Conservation (phyloP, 2,797 vertebrate genomes). For the Muraenolepis orangiensis region DNA sequence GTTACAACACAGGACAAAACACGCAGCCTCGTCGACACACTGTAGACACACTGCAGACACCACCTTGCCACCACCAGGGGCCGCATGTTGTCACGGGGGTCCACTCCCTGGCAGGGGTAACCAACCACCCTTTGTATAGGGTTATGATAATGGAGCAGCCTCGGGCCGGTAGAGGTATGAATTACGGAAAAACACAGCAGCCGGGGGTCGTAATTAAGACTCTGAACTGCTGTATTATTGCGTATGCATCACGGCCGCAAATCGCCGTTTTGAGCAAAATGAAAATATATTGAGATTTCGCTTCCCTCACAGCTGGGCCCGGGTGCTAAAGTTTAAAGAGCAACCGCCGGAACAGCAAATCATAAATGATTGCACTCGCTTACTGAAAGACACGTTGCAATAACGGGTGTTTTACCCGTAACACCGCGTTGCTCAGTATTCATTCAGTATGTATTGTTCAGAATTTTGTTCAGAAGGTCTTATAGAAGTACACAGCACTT, state of each 20-base stretch:
- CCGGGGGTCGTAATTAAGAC: slow-evolving; percentile 7
- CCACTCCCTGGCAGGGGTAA: background rate
- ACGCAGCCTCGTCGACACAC: background rate
- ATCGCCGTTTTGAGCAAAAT: background rate
- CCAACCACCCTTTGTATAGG: background rate
- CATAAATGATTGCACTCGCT: background rate
- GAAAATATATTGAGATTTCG: background rate
- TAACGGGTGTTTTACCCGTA: background rate
- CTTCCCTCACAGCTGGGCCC: background rate
- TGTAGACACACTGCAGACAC: background rate
- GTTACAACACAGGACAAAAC: background rate
- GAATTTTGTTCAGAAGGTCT: background rate
- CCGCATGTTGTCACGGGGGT: slow-evolving; percentile 9
- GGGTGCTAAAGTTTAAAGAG: background rate
- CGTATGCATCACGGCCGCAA: slow-evolving; percentile 6
- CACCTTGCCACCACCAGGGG: background rate
- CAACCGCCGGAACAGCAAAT: background rate
- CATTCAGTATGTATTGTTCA: no score
- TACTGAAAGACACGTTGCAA: background rate
- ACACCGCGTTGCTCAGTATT: no score
- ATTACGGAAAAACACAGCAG: slow-evolving; percentile 7
- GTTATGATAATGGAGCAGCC: background rate
- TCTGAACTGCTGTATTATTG: slow-evolving; percentile 4
- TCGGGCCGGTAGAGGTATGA: background rate
- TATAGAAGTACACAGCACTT: background rate